These are phyloP conservation scores for Papilio machaon DNA, from an alignment of 1,140 invertebrate species.

Conservation along the genomic window DNA sequence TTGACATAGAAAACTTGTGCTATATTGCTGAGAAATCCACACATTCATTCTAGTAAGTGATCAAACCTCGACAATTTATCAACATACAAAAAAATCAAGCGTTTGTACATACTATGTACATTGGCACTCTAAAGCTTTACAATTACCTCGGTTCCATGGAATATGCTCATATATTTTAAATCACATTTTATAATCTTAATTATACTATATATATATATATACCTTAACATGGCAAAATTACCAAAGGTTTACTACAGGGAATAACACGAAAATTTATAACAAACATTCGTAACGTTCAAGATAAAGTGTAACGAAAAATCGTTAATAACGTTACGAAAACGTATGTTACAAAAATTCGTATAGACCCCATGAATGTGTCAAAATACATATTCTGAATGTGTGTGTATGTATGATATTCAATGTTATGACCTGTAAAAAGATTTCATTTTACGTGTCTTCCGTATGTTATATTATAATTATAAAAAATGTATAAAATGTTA, in stretches of 20 bases:
- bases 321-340: no score
- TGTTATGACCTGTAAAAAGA: no score
- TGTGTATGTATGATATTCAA: not conserved
- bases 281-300: no score
- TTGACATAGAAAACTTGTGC: not conserved
- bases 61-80: slow-evolving; percentile 15
- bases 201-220: no score
- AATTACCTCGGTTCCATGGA: slow-evolving; percentile 37
- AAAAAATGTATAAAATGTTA: not conserved
- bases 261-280: no score
- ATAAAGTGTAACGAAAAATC: no score
- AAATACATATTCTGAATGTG: not conserved
- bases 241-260: not conserved
- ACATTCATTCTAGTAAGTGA: slow-evolving; percentile 1
- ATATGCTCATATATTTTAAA: slow-evolving; percentile 7
- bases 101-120: slow-evolving; percentile 5
- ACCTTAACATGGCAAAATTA: not conserved
- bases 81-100: slow-evolving; percentile 15
- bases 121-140: slow-evolving; percentile 31
- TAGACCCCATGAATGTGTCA: not conserved
- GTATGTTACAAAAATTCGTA: no score
- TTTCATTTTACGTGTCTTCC: not conserved
- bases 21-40: not conserved
- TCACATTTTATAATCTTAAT: not conserved
- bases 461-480: not conserved